Evolutionary conservation across 2,888 invertebrate species (phyloP).

Genomic region (Epinotia nisella): DNA sequence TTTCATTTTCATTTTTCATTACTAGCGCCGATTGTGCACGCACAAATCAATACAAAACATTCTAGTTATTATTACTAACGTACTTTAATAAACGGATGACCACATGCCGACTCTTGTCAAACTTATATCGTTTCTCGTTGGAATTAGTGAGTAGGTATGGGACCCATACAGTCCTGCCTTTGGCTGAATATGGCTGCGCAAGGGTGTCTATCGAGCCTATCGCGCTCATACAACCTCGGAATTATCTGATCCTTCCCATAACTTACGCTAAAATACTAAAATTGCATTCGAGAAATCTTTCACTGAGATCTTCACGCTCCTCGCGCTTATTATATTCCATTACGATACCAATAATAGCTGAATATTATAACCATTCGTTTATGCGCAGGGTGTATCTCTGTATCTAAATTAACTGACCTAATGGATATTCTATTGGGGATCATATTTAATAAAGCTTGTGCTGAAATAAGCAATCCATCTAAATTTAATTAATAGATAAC

Average conservation of each 20-base stretch:
- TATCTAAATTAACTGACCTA: slow-evolving; percentile 66
- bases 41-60: slow-evolving; percentile 3
- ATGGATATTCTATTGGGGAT: slow-evolving; percentile 54
- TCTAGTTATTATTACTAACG: neutral
- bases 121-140: neutral
- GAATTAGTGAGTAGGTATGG: slow-evolving; percentile 3
- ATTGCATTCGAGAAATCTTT: slow-evolving; percentile 81
- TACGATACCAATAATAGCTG: slow-evolving; percentile 78
- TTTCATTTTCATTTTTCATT: too few relatives aligned
- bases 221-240: slow-evolving; percentile 71
- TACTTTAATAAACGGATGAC: neutral
- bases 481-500: slow-evolving; percentile 35
- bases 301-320: slow-evolving; percentile 81
- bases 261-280: slow-evolving; percentile 81
- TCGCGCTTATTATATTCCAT: slow-evolving; percentile 80
- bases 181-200: slow-evolving; percentile 49
- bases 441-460: slow-evolving; percentile 51
- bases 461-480: slow-evolving; percentile 37
- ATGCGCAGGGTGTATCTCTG: slow-evolving; percentile 57
- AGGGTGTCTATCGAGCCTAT: slow-evolving; percentile 71
- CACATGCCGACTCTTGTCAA: neutral
- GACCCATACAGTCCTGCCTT: neutral
- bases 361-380: slow-evolving; percentile 72
- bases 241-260: slow-evolving; percentile 82
- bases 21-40: neutral